Conservation (phyloP, 2,113 vertebrate genomes). For the Nerophis lumbriciformis region DNA sequence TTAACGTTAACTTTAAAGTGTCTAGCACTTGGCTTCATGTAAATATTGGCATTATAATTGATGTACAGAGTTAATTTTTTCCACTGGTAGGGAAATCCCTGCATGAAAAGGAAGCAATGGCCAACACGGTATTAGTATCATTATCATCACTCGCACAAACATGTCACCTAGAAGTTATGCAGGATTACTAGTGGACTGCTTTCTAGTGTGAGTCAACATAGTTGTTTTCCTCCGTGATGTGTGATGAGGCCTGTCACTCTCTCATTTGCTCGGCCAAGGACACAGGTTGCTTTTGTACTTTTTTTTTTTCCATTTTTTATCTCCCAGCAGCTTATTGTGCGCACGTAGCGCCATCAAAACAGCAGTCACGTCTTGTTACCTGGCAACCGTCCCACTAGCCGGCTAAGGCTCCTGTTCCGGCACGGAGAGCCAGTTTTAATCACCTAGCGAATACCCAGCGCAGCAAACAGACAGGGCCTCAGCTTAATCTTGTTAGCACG, state of each 20-base stretch:
- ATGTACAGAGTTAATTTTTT: too few species aligned
- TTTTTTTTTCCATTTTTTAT: constrained; percentile 4
- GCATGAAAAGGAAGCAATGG: too few species aligned
- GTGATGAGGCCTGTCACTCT: constrained; percentile 12
- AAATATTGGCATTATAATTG: too few species aligned
- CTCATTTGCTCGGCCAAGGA: constrained; percentile 39
- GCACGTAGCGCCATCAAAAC: constrained; percentile 61
- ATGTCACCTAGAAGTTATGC: background rate
- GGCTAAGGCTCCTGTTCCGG: constrained; percentile 62
- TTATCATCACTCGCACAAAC: background rate
- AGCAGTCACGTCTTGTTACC: constrained; percentile 71
- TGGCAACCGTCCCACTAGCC: constrained; percentile 79
- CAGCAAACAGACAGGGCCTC: constrained; percentile 79
- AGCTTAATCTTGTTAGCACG: constrained; percentile 83
- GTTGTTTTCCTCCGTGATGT: background rate
- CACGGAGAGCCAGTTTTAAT: constrained; percentile 76
- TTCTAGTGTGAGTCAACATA: background rate
- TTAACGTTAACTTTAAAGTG: too few species aligned
- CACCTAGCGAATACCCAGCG: constrained; percentile 77
- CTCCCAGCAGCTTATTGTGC: constrained; percentile 27
- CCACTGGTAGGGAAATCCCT: too few species aligned
- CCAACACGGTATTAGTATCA: background rate
- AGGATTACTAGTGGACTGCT: background rate
- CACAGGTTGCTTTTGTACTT: constrained; percentile 27
- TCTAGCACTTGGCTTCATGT: too few species aligned